Percentiles rank a stretch among this genome's conserved stretches.
Conservation (phyloP, 2,888 invertebrate species). For the Fabriciana adippe region DNA sequence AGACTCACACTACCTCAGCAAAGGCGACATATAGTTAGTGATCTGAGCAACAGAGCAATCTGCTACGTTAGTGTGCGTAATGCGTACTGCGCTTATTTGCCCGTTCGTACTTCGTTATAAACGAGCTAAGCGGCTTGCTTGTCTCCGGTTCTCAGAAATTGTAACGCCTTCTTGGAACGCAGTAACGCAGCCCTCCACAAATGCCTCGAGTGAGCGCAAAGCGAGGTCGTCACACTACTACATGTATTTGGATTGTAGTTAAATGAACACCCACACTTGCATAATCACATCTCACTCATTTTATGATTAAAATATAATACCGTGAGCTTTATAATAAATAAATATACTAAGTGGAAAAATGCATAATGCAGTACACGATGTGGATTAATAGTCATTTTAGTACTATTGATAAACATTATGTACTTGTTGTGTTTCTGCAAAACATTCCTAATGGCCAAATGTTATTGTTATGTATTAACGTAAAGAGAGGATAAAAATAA, state of each 20-base stretch:
- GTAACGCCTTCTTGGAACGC: slow-evolving; percentile 81
- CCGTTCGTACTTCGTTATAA: slow-evolving; percentile 57
- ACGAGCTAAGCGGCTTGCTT: slow-evolving; percentile 70
- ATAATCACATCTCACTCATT: slow-evolving; percentile 48
- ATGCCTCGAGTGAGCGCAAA: slow-evolving; percentile 70
- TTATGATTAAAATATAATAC: slow-evolving; percentile 12
- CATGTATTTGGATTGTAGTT: slow-evolving; percentile 57
- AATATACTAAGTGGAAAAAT: slow-evolving; percentile 3
- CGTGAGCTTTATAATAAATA: background rate
- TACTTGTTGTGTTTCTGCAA: too few relatives aligned
- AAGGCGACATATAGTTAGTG: slow-evolving; percentile 45
- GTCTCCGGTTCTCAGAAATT: slow-evolving; percentile 80
- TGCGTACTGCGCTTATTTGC: slow-evolving; percentile 73
- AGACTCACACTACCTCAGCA: slow-evolving; percentile 42
- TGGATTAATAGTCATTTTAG: background rate
- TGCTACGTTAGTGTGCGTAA: slow-evolving; percentile 53
- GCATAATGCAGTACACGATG: background rate
- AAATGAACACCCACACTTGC: slow-evolving; percentile 56
- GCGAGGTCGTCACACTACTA: slow-evolving; percentile 72
- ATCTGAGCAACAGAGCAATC: slow-evolving; percentile 41
- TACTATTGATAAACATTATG: too few relatives aligned
- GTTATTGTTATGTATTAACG: slow-evolving; percentile 3
- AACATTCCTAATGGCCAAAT: too few relatives aligned
- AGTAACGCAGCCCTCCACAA: slow-evolving; percentile 70
- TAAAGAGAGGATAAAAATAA: slow-evolving; percentile 18